Evolutionary conservation across 2,888 invertebrate genomes (phyloP).

Genomic region (Plusia festucae): DNA sequence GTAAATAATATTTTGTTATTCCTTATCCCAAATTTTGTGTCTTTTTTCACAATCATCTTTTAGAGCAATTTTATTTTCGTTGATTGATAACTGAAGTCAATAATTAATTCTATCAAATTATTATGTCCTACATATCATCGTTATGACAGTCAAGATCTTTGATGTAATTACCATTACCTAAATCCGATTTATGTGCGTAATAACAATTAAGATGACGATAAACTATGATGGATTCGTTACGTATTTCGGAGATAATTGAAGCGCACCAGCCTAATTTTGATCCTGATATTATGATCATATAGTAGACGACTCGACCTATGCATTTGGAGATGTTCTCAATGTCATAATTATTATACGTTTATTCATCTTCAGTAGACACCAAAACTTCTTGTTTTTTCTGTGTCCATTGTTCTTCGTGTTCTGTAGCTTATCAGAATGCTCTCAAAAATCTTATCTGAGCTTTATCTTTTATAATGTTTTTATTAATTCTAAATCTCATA

Average conservation of each 20-base stretch:
- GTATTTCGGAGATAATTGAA: slow-evolving; percentile 33
- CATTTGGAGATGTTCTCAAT: background rate
- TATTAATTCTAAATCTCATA: background rate
- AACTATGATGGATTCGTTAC: slow-evolving; percentile 37
- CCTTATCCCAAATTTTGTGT: background rate
- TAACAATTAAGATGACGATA: slow-evolving; percentile 43
- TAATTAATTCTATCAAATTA: no score
- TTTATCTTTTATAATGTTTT: no score
- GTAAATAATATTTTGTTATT: slow-evolving; percentile 76
- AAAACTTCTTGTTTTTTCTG: no score
- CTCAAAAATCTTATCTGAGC: no score
- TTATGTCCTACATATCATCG: no score
- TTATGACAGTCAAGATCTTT: slow-evolving; percentile 18
- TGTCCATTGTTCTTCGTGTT: no score
- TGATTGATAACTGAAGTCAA: no score
- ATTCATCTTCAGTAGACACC: background rate
- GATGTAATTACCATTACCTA: slow-evolving; percentile 27
- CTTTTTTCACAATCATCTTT: no score
- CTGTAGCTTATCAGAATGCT: no score
- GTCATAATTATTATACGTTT: background rate
- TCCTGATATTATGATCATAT: slow-evolving; percentile 16
- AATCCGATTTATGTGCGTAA: slow-evolving; percentile 21
- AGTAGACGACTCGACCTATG: background rate
- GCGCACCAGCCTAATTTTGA: slow-evolving; percentile 14
- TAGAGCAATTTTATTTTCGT: no score